Percentiles rank a stretch among this genome's conserved stretches.
phyloP scores from a whole-genome alignment of 2,888 invertebrate genomes.

The Tiliacea citrago region DNA sequence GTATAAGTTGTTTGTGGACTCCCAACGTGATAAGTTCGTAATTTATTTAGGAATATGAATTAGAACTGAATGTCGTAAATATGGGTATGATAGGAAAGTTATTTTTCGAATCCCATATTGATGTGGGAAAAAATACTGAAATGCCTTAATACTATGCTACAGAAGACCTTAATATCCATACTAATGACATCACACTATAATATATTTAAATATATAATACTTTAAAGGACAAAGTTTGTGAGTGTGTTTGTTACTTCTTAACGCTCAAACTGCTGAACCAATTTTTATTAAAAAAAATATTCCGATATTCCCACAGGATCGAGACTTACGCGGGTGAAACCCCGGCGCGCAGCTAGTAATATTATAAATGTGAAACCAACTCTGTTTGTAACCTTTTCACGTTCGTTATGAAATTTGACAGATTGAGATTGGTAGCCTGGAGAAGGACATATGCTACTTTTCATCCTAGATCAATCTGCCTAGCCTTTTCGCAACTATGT shows the following conservation, averaged over 20 bases:
- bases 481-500: no score
- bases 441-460: background rate
- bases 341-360: background rate
- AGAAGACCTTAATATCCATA: background rate
- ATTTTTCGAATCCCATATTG: background rate
- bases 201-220: no score
- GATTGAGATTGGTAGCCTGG: background rate
- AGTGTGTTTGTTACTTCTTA: no score
- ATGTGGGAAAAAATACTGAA: conserved; percentile 1
- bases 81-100: conserved; percentile 14
- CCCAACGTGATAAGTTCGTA: conserved; percentile 42
- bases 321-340: no score
- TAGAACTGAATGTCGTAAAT: conserved; percentile 38
- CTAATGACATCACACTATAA: no score
- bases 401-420: background rate
- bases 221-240: no score
- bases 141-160: background rate
- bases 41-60: conserved; percentile 47
- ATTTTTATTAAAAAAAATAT: no score
- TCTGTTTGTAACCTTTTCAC: background rate
- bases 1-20: conserved; percentile 30
- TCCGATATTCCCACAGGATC: no score
- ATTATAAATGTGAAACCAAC: background rate
- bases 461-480: no score
- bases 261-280: no score